Conservation (phyloP, 2,797 vertebrate genomes). For the Molossus alvarezi region DNA sequence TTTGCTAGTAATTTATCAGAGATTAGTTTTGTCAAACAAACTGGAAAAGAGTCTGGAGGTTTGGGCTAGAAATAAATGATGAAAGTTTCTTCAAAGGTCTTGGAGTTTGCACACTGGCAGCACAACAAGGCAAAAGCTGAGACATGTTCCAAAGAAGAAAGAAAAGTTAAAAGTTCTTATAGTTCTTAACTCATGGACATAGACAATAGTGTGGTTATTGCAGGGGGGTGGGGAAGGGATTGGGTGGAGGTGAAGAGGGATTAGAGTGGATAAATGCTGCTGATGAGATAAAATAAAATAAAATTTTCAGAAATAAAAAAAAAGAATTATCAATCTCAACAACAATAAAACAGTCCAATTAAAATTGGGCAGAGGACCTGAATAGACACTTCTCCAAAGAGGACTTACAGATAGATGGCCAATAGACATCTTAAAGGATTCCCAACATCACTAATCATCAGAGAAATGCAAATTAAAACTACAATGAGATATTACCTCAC, state of each 20-base stretch:
- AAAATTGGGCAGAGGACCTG: neutral
- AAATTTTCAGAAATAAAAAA: too few relatives aligned
- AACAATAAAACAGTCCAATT: neutral
- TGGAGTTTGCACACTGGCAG: neutral
- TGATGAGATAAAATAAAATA: too few relatives aligned
- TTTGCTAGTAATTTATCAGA: neutral
- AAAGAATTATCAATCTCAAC: neutral
- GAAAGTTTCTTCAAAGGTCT: neutral
- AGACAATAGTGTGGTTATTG: too few relatives aligned
- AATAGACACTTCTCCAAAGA: neutral
- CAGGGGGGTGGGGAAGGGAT: too few relatives aligned
- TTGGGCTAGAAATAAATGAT: neutral
- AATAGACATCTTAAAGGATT: neutral
- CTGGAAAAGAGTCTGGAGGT: neutral
- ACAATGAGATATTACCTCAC: neutral
- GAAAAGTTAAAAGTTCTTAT: neutral
- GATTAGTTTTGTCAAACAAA: neutral
- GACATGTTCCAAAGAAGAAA: neutral
- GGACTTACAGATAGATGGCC: neutral
- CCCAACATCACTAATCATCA: neutral
- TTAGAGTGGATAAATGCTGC: too few relatives aligned
- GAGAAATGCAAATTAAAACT: neutral
- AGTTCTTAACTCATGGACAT: neutral
- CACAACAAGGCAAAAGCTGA: neutral
- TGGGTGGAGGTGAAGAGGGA: too few relatives aligned